phyloP scores from a whole-genome alignment of 2,113 vertebrate genomes.

The Tenebrosternarchus preto region DNA sequence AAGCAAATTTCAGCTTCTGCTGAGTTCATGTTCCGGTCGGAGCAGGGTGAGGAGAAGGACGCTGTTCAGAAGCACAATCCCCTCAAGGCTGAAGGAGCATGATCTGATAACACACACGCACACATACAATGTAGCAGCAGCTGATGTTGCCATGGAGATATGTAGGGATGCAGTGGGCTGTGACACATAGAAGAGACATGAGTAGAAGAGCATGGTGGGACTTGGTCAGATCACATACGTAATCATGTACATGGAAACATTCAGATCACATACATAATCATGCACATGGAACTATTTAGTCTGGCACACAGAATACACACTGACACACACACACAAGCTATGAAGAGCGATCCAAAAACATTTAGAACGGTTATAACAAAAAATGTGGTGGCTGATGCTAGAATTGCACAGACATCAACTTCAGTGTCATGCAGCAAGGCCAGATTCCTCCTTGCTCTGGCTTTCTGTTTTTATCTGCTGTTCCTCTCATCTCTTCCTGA shows the following conservation, averaged over 20 bases:
- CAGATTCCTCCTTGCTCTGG: too few relatives aligned
- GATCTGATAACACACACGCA: conserved; percentile 7
- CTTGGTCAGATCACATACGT: background rate
- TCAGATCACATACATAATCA: background rate
- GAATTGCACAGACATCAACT: background rate
- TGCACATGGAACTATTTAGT: background rate
- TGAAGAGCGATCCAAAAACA: too few relatives aligned
- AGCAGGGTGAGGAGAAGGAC: background rate
- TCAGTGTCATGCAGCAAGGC: too few relatives aligned
- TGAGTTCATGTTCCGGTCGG: too few relatives aligned
- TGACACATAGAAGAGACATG: conserved; percentile 15
- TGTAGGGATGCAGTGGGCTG: conserved; percentile 11
- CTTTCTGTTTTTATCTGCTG: too few relatives aligned
- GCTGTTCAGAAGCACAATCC: too few relatives aligned
- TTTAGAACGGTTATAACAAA: too few relatives aligned
- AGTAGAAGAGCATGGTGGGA: background rate
- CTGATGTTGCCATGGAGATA: conserved; percentile 37
- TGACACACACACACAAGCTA: too few relatives aligned
- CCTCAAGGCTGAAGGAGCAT: background rate
- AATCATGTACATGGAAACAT: background rate
- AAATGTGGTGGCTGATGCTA: background rate
- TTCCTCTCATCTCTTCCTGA: too few relatives aligned
- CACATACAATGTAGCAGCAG: background rate
- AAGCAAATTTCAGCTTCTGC: too few relatives aligned
- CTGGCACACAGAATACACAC: background rate